Conservation (phyloP, 37 sponge, comb jelly and placozoan genomes). For the Axinella damicornis region DNA sequence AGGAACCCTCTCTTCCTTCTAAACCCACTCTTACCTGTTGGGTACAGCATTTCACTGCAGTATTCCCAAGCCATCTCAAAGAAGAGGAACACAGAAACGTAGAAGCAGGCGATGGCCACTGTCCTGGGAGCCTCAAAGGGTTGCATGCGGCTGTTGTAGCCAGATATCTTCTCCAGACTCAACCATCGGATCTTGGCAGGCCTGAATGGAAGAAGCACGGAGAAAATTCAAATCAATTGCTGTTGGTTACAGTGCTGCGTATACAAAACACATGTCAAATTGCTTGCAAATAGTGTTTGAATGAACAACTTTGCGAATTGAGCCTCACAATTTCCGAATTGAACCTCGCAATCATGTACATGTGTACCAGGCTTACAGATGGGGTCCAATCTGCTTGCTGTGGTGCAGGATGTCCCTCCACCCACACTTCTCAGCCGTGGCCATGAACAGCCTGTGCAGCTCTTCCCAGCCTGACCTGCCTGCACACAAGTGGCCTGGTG, state of each 20-base stretch:
- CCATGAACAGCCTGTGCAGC: constrained; percentile 67
- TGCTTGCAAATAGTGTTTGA: too few species aligned
- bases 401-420: constrained; percentile 74
- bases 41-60: constrained; percentile 43
- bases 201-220: background rate
- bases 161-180: constrained; percentile 81
- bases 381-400: constrained; percentile 78
- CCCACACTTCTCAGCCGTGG: constrained; percentile 80
- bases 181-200: constrained; percentile 74
- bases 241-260: too few species aligned
- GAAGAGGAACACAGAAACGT: constrained; percentile 86
- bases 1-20: too few species aligned
- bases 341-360: too few species aligned
- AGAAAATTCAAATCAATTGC: too few species aligned
- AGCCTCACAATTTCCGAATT: too few species aligned
- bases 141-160: constrained; percentile 37
- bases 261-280: too few species aligned
- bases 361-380: constrained; percentile 57
- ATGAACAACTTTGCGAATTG: too few species aligned
- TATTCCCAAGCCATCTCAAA: constrained; percentile 87
- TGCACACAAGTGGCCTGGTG: constrained; percentile 46
- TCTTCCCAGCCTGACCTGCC: constrained; percentile 79
- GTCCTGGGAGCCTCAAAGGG: constrained; percentile 61
- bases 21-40: constrained; percentile 3
- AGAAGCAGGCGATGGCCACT: constrained; percentile 89